Conservation (phyloP, 1,140 invertebrate genomes). For the Platyura marginata region DNA sequence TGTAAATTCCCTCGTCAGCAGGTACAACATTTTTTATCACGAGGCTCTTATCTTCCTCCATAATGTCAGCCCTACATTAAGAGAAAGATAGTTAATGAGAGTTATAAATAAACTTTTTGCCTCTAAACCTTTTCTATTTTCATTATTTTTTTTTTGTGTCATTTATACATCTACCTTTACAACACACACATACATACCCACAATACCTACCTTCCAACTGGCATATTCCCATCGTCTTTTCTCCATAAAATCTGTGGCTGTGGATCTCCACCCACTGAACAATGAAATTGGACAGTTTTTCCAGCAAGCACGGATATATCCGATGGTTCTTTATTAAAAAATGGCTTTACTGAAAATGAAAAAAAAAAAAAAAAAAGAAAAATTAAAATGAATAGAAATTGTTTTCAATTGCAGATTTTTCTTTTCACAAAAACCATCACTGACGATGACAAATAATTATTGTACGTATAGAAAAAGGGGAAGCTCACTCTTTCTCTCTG, state of each 20-base stretch:
- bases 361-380: slow-evolving; percentile 14
- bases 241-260: slow-evolving; percentile 74
- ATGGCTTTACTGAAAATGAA: slow-evolving; percentile 62
- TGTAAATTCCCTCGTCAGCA: slow-evolving; percentile 63
- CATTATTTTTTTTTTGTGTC: slow-evolving; percentile 1
- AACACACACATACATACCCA: background rate
- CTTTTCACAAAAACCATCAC: too few species aligned
- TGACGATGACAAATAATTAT: too few species aligned
- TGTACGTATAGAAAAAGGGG: too few species aligned
- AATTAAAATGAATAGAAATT: too few species aligned
- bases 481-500: too few species aligned
- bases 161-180: background rate
- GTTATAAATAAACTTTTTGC: background rate
- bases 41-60: slow-evolving; percentile 52
- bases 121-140: background rate
- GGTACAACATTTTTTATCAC: slow-evolving; percentile 52
- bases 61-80: slow-evolving; percentile 46
- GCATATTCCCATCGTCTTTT: slow-evolving; percentile 69
- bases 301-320: slow-evolving; percentile 67
- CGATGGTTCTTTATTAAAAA: slow-evolving; percentile 64
- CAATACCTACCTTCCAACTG: slow-evolving; percentile 33
- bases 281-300: slow-evolving; percentile 68
- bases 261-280: slow-evolving; percentile 80
- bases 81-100: background rate
- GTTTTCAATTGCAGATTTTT: too few species aligned